Evolutionary conservation across 2,113 vertebrate genomes (phyloP).

Genomic region (Papio anubis): DNA sequence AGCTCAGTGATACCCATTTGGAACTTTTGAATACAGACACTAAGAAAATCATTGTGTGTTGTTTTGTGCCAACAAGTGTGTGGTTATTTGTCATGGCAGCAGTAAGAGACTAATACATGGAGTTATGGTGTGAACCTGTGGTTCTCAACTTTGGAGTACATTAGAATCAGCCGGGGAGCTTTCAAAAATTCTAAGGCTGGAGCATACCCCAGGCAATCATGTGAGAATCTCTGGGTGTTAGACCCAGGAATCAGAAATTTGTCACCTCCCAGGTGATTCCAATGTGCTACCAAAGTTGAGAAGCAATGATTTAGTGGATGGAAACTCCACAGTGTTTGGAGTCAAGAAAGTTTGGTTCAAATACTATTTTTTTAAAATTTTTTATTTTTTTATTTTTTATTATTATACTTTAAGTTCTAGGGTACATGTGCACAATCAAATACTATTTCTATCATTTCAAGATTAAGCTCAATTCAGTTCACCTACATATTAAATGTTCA

Average conservation of each 20-base stretch:
- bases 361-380: not conserved
- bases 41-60: not conserved
- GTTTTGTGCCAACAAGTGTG: not conserved
- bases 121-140: not conserved
- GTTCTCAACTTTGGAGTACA: not conserved
- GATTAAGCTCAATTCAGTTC: slow-evolving; percentile 1
- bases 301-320: not conserved
- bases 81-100: not conserved
- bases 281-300: not conserved
- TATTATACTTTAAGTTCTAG: no score
- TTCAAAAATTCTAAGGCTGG: not conserved
- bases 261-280: not conserved
- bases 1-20: not conserved
- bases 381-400: no score
- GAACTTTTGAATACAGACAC: not conserved
- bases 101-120: not conserved
- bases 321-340: not conserved
- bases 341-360: not conserved
- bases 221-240: not conserved
- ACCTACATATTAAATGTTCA: not conserved
- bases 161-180: not conserved
- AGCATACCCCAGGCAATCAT: not conserved
- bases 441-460: not conserved
- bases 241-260: not conserved
- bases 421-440: not conserved